A percentile compares a stretch with the other conserved stretches of the same genome.
Evolutionary conservation across 2,797 vertebrate species (phyloP).

Genomic region (Silurus aristotelis): DNA sequence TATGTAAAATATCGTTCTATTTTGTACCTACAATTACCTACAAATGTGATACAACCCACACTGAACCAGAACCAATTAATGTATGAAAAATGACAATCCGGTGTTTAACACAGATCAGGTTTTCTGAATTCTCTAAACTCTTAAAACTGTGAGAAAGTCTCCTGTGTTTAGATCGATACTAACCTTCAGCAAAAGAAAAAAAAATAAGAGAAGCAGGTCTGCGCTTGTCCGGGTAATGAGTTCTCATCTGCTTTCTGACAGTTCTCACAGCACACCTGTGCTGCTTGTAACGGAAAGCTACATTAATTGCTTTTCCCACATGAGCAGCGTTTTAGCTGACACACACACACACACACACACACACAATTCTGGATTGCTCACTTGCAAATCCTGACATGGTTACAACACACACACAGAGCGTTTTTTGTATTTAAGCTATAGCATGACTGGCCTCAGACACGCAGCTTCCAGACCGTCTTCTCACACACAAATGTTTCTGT

Average conservation of each 20-base stretch:
- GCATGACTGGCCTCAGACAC: not conserved
- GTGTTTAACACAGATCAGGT: not conserved
- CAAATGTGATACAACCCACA: not conserved
- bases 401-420: not conserved
- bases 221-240: conserved; percentile 25
- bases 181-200: no score
- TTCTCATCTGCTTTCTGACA: conserved; percentile 37
- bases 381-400: not conserved
- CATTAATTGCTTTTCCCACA: conserved; percentile 28
- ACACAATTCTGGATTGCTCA: conserved; percentile 6
- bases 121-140: not conserved
- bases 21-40: not conserved
- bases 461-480: not conserved
- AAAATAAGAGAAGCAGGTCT: conserved; percentile 16
- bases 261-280: conserved; percentile 39
- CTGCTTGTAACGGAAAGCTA: conserved; percentile 21
- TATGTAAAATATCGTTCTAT: not conserved
- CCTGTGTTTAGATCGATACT: not conserved
- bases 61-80: no score
- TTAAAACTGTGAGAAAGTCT: not conserved
- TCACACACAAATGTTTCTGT: not conserved
- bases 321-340: not conserved
- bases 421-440: not conserved
- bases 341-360: conserved; percentile 1
- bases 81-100: not conserved